These are phyloP conservation scores for Dolichallabes microphthalmus DNA, from an alignment of 2,113 vertebrate species.

Conservation along the genomic window DNA sequence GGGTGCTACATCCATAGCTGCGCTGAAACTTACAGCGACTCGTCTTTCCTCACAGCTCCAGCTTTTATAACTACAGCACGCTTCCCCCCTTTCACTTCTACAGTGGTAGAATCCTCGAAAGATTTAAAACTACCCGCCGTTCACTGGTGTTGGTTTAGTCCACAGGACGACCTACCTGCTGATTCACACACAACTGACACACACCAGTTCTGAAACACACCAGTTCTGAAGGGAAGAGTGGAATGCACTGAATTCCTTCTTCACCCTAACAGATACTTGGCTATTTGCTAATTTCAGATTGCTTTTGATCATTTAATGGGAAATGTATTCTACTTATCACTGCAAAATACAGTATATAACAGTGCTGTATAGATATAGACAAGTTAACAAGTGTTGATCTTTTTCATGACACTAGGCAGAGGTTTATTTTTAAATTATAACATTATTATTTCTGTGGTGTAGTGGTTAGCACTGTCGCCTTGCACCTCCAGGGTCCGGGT, in stretches of 20 bases:
- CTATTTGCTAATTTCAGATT: not conserved
- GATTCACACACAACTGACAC: not conserved
- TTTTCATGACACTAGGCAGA: not conserved
- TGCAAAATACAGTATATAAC: not conserved
- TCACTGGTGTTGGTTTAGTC: not conserved
- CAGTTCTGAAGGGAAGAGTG: not conserved
- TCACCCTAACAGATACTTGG: not conserved
- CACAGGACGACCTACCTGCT: not conserved
- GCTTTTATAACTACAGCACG: conserved; percentile 5
- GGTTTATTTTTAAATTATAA: not conserved
- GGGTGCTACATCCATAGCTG: not conserved
- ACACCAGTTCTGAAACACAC: not conserved
- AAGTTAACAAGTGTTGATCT: not conserved
- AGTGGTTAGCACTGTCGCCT: too few species aligned
- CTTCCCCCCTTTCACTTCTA: not conserved
- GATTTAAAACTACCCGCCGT: not conserved
- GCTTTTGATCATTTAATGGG: not conserved
- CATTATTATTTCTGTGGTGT: too few species aligned
- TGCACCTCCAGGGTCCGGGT: too few species aligned
- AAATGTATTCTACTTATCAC: not conserved
- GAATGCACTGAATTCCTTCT: not conserved
- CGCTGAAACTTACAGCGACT: conserved; percentile 7
- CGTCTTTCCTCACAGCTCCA: not conserved
- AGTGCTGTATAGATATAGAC: not conserved
- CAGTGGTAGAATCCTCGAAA: not conserved